Evolutionary conservation across 1,140 invertebrate genomes (phyloP).

Genomic region (Apis florea): DNA sequence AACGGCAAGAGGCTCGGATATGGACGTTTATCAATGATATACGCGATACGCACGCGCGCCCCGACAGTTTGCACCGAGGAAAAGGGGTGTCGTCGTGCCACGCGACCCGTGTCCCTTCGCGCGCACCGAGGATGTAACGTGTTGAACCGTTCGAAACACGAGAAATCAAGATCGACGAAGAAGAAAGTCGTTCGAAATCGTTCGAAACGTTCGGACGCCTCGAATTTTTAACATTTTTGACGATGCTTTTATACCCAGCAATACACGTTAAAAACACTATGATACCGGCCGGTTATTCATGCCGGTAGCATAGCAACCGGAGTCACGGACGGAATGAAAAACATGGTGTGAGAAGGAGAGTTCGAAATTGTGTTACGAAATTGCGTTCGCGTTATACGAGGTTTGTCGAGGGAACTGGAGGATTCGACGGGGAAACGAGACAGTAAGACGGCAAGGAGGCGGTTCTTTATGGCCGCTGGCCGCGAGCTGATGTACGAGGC

Average conservation of each 20-base stretch:
- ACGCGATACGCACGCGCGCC: slow-evolving; percentile 67
- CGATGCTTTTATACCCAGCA: too few relatives aligned
- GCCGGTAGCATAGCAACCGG: too few relatives aligned
- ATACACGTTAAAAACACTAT: too few relatives aligned
- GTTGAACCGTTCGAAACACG: neutral
- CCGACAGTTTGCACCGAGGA: slow-evolving; percentile 35
- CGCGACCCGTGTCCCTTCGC: slow-evolving; percentile 69
- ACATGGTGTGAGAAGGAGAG: too few relatives aligned
- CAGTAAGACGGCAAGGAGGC: neutral
- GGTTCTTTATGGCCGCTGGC: slow-evolving; percentile 8
- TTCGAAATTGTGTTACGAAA: neutral
- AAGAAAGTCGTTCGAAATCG: too few relatives aligned
- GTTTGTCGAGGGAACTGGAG: neutral
- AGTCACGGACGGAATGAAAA: too few relatives aligned
- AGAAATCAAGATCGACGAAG: too few relatives aligned
- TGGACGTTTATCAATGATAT: slow-evolving; percentile 77
- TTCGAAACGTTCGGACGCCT: too few relatives aligned
- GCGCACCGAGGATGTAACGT: neutral
- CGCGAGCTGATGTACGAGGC: slow-evolving; percentile 12
- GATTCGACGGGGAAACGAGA: slow-evolving; percentile 11
- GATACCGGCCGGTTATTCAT: too few relatives aligned
- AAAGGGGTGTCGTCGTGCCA: slow-evolving; percentile 69
- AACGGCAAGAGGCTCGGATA: slow-evolving; percentile 62
- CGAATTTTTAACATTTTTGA: too few relatives aligned
- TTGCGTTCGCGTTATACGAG: neutral